phyloP scores from a whole-genome alignment of 2,888 invertebrate species.

The Drosophila antonietae region DNA sequence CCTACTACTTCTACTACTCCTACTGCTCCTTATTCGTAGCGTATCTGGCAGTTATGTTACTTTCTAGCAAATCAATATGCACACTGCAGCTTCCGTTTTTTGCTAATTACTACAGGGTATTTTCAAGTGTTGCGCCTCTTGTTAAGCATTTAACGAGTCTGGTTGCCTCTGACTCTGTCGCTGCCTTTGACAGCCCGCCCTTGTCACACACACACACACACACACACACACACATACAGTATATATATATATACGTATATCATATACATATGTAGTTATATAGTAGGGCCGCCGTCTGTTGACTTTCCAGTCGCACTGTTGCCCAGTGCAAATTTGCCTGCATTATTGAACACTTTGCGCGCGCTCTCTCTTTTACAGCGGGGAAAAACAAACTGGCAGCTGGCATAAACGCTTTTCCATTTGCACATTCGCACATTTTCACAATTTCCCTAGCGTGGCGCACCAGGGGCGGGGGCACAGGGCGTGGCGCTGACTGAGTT shows the following conservation, averaged over 20 bases:
- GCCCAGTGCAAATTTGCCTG: conserved; percentile 44
- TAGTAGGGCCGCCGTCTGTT: conserved; percentile 22
- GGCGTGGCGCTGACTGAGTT: neutral
- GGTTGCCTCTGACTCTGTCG: neutral
- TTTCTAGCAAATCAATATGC: neutral
- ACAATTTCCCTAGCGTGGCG: conserved; percentile 1
- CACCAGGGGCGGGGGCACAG: neutral
- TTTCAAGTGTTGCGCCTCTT: neutral
- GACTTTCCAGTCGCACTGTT: conserved; percentile 49
- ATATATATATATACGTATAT: neutral
- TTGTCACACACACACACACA: neutral
- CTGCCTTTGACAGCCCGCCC: conserved; percentile 29
- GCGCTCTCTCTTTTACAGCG: conserved; percentile 25
- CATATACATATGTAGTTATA: neutral
- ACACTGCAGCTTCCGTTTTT: neutral
- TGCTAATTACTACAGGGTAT: conserved; percentile 5
- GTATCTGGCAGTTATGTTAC: neutral
- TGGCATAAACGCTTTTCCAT: conserved; percentile 11
- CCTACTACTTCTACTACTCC: no score
- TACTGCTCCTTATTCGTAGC: no score
- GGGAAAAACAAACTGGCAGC: conserved; percentile 12
- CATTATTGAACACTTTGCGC: conserved; percentile 56
- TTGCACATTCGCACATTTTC: conserved; percentile 28
- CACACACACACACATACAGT: neutral
- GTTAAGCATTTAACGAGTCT: neutral